Evolutionary conservation across 1,140 invertebrate species (phyloP).

Genomic region (Pristionchus pacificus): DNA sequence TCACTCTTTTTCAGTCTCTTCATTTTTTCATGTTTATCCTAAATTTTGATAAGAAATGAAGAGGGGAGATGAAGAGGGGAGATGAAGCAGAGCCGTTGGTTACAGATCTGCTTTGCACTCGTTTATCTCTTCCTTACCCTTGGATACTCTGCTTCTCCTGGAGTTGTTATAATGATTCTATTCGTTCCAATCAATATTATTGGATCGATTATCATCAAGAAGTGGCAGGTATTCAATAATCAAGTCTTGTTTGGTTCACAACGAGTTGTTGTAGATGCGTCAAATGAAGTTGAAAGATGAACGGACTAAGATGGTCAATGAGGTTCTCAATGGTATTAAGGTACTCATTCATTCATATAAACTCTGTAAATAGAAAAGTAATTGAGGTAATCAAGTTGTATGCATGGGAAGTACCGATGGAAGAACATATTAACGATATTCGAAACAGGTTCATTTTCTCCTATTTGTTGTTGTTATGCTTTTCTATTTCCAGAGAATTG

Average conservation of each 20-base stretch:
- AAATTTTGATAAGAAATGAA: too few relatives aligned
- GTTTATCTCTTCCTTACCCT: constrained; percentile 60
- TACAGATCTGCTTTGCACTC: constrained; percentile 42
- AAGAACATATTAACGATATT: neutral
- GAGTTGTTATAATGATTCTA: constrained; percentile 78
- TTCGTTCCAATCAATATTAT: constrained; percentile 56
- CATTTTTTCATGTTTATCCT: neutral
- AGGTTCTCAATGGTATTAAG: constrained; percentile 63
- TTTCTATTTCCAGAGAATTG: neutral
- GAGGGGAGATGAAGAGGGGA: too few relatives aligned
- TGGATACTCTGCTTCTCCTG: constrained; percentile 79
- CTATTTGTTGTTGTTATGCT: too few relatives aligned
- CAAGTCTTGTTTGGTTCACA: neutral
- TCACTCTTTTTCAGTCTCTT: neutral
- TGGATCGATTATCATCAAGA: constrained; percentile 54
- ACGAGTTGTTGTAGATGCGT: constrained; percentile 23
- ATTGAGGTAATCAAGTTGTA: constrained; percentile 6
- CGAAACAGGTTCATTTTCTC: too few relatives aligned
- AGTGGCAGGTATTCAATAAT: constrained; percentile 30
- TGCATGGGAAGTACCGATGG: constrained; percentile 4
- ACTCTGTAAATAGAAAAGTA: too few relatives aligned
- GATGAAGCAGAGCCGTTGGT: too few relatives aligned
- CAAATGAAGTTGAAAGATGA: constrained; percentile 65
- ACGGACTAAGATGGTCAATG: constrained; percentile 64
- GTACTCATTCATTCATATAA: too few relatives aligned